Evolutionary conservation across 2,797 vertebrate genomes (phyloP).

Genomic region (Delichon dasypus): DNA sequence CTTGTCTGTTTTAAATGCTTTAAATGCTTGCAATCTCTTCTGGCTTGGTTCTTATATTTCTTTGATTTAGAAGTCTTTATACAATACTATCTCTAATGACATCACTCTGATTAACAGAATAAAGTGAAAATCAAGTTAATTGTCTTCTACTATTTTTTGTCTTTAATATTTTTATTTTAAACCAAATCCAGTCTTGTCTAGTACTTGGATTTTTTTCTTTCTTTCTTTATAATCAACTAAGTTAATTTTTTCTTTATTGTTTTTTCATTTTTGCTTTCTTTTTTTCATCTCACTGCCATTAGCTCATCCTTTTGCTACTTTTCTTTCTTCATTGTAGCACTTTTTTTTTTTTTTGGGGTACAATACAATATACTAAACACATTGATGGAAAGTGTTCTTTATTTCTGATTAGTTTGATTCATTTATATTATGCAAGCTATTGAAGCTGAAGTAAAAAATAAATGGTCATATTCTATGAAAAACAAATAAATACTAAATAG

Average conservation of each 20-base stretch:
- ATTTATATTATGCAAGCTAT: neutral
- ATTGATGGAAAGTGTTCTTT: neutral
- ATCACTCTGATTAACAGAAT: neutral
- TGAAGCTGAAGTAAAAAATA: neutral
- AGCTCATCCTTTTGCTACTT: neutral
- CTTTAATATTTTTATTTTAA: neutral
- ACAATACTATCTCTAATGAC: neutral
- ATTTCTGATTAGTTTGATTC: neutral
- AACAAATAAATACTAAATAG: neutral
- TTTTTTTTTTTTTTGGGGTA: neutral
- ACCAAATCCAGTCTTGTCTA: neutral
- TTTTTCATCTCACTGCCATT: neutral
- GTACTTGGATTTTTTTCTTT: neutral
- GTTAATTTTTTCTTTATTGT: neutral
- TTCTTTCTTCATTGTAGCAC: neutral
- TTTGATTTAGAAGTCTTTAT: neutral
- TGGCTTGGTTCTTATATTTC: neutral
- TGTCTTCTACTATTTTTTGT: neutral
- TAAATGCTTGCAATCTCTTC: neutral
- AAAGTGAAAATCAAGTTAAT: neutral
- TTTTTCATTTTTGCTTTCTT: neutral
- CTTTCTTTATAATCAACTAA: neutral
- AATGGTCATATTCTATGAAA: neutral
- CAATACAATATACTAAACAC: neutral
- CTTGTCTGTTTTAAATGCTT: neutral